Conservation (phyloP, 2,888 invertebrate genomes). For the Synergus japonicus region DNA sequence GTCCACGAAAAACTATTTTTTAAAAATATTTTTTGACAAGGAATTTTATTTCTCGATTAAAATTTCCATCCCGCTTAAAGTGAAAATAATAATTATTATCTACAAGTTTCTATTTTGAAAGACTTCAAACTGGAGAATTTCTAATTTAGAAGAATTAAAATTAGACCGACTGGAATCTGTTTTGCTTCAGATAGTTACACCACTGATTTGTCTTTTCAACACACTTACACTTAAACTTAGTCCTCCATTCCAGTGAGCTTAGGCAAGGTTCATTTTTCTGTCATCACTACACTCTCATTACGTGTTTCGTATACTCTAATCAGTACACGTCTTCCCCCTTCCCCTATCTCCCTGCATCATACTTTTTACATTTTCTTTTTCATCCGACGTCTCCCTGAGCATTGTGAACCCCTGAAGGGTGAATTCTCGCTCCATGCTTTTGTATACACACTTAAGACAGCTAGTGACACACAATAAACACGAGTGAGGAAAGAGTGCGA, state of each 20-base stretch:
- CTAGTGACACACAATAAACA: conserved; percentile 31
- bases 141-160: conserved; percentile 8
- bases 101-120: background rate
- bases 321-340: conserved; percentile 24
- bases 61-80: too few relatives aligned
- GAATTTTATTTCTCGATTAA: too few relatives aligned
- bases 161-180: conserved; percentile 8
- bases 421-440: background rate
- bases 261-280: conserved; percentile 43
- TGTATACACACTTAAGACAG: conserved; percentile 10
- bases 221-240: conserved; percentile 16
- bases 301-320: conserved; percentile 45
- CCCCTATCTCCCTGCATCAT: background rate
- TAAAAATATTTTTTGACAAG: too few relatives aligned
- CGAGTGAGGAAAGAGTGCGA: conserved; percentile 24
- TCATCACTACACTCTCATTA: conserved; percentile 48
- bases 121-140: background rate
- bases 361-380: background rate
- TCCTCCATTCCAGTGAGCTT: background rate
- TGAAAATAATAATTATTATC: too few relatives aligned
- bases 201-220: conserved; percentile 40
- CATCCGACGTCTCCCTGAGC: background rate
- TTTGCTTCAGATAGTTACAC: conserved; percentile 20
- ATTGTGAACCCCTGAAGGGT: background rate
- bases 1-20: too few relatives aligned